Evolutionary conservation across 1,140 invertebrate species (phyloP).

Genomic region (Megalonaias nervosa): DNA sequence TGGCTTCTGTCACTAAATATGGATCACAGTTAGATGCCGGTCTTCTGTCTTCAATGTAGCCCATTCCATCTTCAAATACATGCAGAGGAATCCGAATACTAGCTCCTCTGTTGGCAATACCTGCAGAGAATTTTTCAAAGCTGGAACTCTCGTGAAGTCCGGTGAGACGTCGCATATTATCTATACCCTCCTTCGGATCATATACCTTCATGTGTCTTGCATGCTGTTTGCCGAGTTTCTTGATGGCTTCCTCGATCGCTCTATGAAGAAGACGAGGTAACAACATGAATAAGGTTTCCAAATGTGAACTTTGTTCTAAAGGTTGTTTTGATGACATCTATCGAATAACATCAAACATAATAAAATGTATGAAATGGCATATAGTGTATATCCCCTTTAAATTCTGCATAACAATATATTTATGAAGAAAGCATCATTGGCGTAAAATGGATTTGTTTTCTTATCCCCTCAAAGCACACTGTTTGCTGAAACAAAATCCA

Average conservation of each 20-base stretch:
- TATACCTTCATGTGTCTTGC: slow-evolving; percentile 90
- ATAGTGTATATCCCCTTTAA: too few species aligned
- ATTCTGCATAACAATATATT: too few species aligned
- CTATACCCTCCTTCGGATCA: slow-evolving; percentile 79
- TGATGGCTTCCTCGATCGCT: slow-evolving; percentile 75
- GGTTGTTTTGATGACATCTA: too few species aligned
- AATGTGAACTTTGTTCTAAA: too few species aligned
- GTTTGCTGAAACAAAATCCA: too few species aligned
- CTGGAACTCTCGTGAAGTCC: slow-evolving; percentile 72
- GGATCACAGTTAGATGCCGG: slow-evolving; percentile 97
- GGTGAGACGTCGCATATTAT: slow-evolving; percentile 73
- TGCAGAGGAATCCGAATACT: slow-evolving; percentile 76
- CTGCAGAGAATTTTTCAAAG: slow-evolving; percentile 70
- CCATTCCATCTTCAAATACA: slow-evolving; percentile 87
- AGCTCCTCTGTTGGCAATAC: slow-evolving; percentile 74
- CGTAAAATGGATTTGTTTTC: too few species aligned
- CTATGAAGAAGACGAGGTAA: slow-evolving; percentile 43
- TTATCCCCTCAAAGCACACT: too few species aligned
- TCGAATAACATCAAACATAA: too few species aligned
- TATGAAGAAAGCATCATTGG: too few species aligned
- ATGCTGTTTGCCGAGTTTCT: slow-evolving; percentile 87
- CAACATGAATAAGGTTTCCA: too few species aligned
- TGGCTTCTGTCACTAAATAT: slow-evolving; percentile 76
- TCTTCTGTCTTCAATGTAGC: slow-evolving; percentile 94
- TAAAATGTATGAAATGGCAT: too few species aligned